Conservation (phyloP, 2,797 vertebrate species). For the Pseudomugil tenellus region DNA sequence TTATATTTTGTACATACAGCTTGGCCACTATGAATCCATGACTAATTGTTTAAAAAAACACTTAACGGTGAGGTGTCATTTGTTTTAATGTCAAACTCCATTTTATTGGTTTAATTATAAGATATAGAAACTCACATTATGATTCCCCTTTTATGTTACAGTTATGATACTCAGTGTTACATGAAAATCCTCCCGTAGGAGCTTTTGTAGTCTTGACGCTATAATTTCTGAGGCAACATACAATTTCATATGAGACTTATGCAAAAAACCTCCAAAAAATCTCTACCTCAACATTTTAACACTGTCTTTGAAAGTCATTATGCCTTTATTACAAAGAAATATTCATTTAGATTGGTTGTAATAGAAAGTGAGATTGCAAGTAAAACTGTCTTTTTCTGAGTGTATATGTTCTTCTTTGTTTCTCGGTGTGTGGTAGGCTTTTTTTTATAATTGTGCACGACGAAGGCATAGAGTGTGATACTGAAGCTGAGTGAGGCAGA, state of each 20-base stretch:
- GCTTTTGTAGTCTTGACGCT: slow-evolving; percentile 6
- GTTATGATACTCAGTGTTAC: slow-evolving; percentile 3
- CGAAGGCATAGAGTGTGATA: slow-evolving; percentile 13
- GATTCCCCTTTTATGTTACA: slow-evolving; percentile 10
- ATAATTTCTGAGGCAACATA: slow-evolving; percentile 10
- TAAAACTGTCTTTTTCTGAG: slow-evolving; percentile 4
- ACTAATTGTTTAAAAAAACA: neutral
- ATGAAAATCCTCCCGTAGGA: slow-evolving; percentile 22
- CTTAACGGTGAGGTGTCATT: neutral
- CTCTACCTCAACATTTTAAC: no score
- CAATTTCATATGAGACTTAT: slow-evolving; percentile 19
- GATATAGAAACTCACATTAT: neutral
- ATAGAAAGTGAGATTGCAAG: slow-evolving; percentile 19
- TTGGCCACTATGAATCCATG: neutral
- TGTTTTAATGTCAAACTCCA: neutral
- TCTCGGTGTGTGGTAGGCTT: neutral
- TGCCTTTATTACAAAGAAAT: slow-evolving; percentile 59
- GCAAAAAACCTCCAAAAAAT: no score
- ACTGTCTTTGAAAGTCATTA: slow-evolving; percentile 55
- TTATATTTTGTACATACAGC: neutral
- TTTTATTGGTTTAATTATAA: neutral
- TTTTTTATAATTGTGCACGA: slow-evolving; percentile 42
- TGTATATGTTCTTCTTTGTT: slow-evolving; percentile 27
- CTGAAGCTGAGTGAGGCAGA: slow-evolving; percentile 49
- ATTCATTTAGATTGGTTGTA: slow-evolving; percentile 38